Evolutionary conservation across 92 coral and sea anemone genomes (phyloP), one percentile per base, ranked within the genome.

Genomic region (Umimayanthus kanabou): DNA sequence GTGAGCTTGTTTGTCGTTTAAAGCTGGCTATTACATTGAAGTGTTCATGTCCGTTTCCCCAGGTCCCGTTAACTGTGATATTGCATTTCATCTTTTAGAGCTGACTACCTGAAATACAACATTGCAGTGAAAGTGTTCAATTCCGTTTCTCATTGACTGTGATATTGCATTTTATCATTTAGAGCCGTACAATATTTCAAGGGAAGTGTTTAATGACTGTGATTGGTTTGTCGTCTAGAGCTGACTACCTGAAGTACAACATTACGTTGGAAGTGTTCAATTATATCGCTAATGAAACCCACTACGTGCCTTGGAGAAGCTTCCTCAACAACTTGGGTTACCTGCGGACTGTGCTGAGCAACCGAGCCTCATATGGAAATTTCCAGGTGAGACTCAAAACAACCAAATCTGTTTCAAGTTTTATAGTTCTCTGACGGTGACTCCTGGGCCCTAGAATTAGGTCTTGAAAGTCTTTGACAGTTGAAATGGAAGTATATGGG

Each of bases 291-390:
- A 86, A 92, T 20, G 98, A 96, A 80, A 87, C 87, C 7, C 86
- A 87, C 43, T 96, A 96, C 40, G 98, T 96, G 0, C 98, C 98
- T 2, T 96, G 98, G 98, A 92, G 72, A 89, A 92, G 94, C 10
- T 96, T 96, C 76, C 77, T 96, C 25, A 95, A 92, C 80, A 88
- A 90, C 79, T 61, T 96, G 58, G 89, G 93, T 30, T 96, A 88
- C 91, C 81, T 96, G 42, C 88, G 79, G 39, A 84, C 64, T 37
- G 93, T 95, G 58, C 71, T 96, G 65, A 93, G 94, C 16, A 94
- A 94, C 89, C 76, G 95, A 61, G 96, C 90, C 26, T 94, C 96
- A 23, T 92, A 86, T 87, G 98, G 98, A 1, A 69, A 81, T 90
- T 81, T 92, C 40, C 90, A 93, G 98, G 98, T 96, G 80, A 39